Base-by-base conservation (phyloP, 2,888 invertebrate species). In the Epiblema foenella region DNA sequence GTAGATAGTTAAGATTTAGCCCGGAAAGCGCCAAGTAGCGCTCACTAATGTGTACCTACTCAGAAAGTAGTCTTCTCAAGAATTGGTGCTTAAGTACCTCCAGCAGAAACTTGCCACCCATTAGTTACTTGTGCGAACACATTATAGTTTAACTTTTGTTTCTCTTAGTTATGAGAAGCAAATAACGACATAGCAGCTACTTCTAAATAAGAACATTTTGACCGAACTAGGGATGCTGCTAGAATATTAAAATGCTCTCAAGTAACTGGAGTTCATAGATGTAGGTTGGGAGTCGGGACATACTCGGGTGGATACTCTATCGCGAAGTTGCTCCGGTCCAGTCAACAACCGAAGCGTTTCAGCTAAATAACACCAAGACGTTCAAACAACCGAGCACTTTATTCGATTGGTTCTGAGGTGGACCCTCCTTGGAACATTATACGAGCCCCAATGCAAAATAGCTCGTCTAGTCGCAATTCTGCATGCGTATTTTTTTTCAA, bases 1-100 rank as follows among this genome's bases (percentile, higher is more conserved):
- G 89, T 90, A 88, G 87, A 90, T 91, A 91, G 91, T 90, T 90
- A 87, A 89, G 91, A 88, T 89, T 88, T 89, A 86, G 87, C 83
- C 85, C 83, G 85, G 85, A 84, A 87, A 88, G 84, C 83, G 83
- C 83, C 85, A 82, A 81, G 77, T 79, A 80, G 81, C 85, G 81
- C 82, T 83, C 88, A 83, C 89, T 91, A 91, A 93, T 91, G 91
- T 90, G 87, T 89, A 71, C 51, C 62, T 71, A 85, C 91, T 90
- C 86, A 80, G 88, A 90, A 90, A 91, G 90, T 90, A 90, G 88
- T 87, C 88, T 86, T 81, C 84, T 85, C 85, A 86, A 85, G 88
- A 89, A 90, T 89, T 88, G 89, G 89, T 88, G 83, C 88, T 88
- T 89, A 89, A 91, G 89, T 89, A 91, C 88, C 88, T 86, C 85